Percentiles rank a stretch among this genome's conserved stretches.
Evolutionary conservation across 2,888 invertebrate species (phyloP).

Genomic region (Cephus sareptanus): DNA sequence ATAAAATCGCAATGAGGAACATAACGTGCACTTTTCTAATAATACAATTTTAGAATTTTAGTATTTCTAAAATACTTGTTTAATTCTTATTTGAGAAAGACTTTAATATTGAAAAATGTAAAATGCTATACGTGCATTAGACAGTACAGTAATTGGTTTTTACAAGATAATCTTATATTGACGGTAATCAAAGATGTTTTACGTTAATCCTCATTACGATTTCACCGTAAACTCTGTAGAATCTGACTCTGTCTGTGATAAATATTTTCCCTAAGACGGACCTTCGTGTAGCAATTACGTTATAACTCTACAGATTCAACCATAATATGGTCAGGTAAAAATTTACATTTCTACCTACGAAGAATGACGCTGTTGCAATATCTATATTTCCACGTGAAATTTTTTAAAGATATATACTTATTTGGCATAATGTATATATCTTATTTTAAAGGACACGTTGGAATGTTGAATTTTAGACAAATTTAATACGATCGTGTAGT

Average conservation of each 20-base stretch:
- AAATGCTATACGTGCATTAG: background rate
- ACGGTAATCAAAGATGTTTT: background rate
- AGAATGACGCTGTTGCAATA: background rate
- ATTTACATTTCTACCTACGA: background rate
- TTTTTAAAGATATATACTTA: background rate
- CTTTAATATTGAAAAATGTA: background rate
- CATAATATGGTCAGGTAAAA: background rate
- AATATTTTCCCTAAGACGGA: constrained; percentile 34
- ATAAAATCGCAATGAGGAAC: constrained; percentile 37
- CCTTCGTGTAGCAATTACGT: background rate
- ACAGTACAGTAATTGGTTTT: background rate
- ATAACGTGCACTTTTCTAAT: background rate
- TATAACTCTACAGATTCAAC: background rate
- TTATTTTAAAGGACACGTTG: background rate
- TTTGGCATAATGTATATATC: background rate
- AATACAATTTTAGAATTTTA: background rate
- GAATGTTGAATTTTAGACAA: background rate
- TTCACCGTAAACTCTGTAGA: constrained; percentile 33
- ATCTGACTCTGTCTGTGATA: constrained; percentile 58
- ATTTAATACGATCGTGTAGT: background rate
- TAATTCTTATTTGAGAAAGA: background rate
- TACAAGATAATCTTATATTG: constrained; percentile 5
- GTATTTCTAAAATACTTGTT: background rate
- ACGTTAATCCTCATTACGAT: constrained; percentile 44
- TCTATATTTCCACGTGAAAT: background rate